phyloP scores from a whole-genome alignment of 2,888 invertebrate genomes.

The Xanthia togata region DNA sequence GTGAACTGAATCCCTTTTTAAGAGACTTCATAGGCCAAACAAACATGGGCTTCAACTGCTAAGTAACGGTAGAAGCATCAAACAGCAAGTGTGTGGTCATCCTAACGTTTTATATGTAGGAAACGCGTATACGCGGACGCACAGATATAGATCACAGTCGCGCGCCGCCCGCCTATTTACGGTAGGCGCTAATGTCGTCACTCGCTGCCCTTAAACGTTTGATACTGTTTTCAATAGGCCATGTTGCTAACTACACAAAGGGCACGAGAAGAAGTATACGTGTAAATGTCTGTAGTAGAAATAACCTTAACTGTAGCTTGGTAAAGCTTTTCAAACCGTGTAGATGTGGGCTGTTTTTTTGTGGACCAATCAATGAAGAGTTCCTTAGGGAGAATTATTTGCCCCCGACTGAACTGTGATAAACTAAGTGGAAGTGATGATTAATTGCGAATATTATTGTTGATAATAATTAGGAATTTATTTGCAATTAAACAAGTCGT shows the following conservation, averaged over 20 bases:
- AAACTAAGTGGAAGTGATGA: conserved; percentile 13
- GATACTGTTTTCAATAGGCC: conserved; percentile 46
- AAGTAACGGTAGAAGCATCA: background rate
- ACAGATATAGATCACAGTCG: conserved; percentile 79
- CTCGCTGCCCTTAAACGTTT: conserved; percentile 62
- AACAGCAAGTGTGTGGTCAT: conserved; percentile 39
- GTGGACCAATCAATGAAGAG: background rate
- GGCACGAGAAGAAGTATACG: no score
- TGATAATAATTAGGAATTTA: conserved; percentile 32
- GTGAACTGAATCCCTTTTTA: background rate
- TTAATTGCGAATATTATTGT: conserved; percentile 18
- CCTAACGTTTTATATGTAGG: conserved; percentile 66
- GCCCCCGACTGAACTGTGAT: conserved; percentile 12
- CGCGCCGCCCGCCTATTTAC: conserved; percentile 77
- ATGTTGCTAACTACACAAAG: conserved; percentile 19
- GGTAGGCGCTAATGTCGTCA: conserved; percentile 71
- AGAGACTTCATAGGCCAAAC: no score
- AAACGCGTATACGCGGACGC: conserved; percentile 74
- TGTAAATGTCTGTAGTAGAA: background rate
- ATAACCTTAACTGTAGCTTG: background rate
- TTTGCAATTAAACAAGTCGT: conserved; percentile 32
- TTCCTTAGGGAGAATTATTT: conserved; percentile 3
- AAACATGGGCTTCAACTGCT: background rate
- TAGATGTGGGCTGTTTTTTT: background rate
- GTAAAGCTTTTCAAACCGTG: background rate